Base-by-base conservation (phyloP, 2,888 invertebrate genomes). In the Acronicta leporina region DNA sequence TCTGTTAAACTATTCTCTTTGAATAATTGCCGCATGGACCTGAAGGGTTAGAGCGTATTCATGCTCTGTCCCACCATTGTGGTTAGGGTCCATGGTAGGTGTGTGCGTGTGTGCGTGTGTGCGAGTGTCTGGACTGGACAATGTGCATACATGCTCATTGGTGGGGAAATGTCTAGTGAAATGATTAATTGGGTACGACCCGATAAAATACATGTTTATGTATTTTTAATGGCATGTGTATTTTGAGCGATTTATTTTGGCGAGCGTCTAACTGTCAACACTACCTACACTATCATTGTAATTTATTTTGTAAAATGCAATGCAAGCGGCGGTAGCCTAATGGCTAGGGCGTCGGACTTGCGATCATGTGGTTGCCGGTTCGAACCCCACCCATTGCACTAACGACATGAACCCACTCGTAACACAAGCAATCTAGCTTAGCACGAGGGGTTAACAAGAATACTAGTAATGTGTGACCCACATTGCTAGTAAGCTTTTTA, bases 1-100 rank as follows among this genome's bases (percentile, higher is more conserved):
- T 94, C 94, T 93, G 92, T 91, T 94, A 93, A 94, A 94, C 94
- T 94, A 94, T 94, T 94, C 94, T 94, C 90, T 94, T 94, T 95
- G 94, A 95, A 94, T 95, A 95, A 95, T 95, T 94, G 94, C 92
- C 91, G 94, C 90, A 83, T 92, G 94, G 94, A 93, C 92, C 87
- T 92, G 94, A 94, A 94, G 94, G 94, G 94, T 94, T 89, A 88
- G 88, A 90, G 83, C 88, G 90, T 92, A 91, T 92, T 93, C 92
- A 91, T 90, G 91, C 87, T 86, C 85, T 88, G 89, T 89, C 89
- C 90, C 87, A 82, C 82, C 85, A 88, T 88, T 91, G 92, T 89
- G 92, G 92, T 91, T 87, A 84, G 86, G 85, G 85, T 79, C 80
- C 81, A 81, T 81, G 63, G 73, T 66, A 61, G 66, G 68, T 62